These are phyloP conservation scores for Poecilia wingei DNA, from an alignment of 2,797 vertebrate genomes.

Conservation along the genomic window DNA sequence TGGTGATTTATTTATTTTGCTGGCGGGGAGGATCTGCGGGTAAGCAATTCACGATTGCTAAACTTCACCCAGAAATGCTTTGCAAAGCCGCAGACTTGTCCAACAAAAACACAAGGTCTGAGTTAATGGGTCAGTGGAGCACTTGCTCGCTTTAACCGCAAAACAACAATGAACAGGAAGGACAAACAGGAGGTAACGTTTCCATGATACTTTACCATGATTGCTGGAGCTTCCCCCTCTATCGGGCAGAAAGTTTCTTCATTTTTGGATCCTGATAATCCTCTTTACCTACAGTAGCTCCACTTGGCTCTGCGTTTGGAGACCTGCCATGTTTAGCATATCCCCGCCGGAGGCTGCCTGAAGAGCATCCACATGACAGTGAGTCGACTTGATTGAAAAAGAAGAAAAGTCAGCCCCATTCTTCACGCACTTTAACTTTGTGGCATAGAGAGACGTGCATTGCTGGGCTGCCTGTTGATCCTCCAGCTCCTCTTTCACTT, in stretches of 20 bases:
- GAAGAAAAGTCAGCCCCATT: constrained; percentile 60
- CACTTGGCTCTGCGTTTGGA: constrained; percentile 40
- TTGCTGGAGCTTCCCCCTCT: constrained; percentile 59
- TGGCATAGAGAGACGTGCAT: constrained; percentile 34
- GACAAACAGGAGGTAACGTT: constrained; percentile 11
- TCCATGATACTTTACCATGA: constrained; percentile 77
- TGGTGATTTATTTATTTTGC: not conserved
- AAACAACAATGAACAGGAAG: constrained; percentile 18
- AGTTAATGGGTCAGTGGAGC: constrained; percentile 66
- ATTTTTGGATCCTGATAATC: constrained; percentile 66
- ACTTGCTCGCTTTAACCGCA: constrained; percentile 24
- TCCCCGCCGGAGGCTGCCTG: constrained; percentile 50
- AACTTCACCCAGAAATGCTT: constrained; percentile 35
- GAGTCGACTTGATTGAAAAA: constrained; percentile 33
- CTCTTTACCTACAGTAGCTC: constrained; percentile 44
- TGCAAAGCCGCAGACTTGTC: constrained; percentile 39
- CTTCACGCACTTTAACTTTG: constrained; percentile 40
- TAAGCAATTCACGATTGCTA: constrained; percentile 10
- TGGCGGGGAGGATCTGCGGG: not conserved
- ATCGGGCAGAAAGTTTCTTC: constrained; percentile 52
- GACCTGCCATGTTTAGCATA: constrained; percentile 63
- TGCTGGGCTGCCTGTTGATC: constrained; percentile 71
- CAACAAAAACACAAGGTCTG: constrained; percentile 25
- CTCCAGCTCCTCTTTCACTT: constrained; percentile 60
- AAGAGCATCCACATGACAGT: constrained; percentile 62